Percentiles rank a stretch among this genome's conserved stretches.
phyloP scores from a whole-genome alignment of 2,888 invertebrate species.

The Endomychus coccineus region DNA sequence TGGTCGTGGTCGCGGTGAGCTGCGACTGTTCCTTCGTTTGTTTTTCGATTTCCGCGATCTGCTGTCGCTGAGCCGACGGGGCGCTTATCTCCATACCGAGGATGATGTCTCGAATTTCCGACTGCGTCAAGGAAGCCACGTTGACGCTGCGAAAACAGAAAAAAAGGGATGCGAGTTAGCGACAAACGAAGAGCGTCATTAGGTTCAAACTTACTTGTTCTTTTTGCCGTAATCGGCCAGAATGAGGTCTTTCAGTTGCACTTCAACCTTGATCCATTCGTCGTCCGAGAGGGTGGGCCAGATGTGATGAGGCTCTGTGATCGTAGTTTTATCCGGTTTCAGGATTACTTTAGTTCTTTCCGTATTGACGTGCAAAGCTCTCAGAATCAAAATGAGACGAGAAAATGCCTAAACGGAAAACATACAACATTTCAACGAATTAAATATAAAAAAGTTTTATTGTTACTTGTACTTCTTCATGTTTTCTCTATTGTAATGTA shows the following conservation, averaged over 20 bases:
- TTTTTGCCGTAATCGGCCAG: constrained; percentile 99
- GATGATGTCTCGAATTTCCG: constrained; percentile 98
- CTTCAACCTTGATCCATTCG: constrained; percentile 99
- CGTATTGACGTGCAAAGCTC: constrained; percentile 97
- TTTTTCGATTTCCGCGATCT: constrained; percentile 99
- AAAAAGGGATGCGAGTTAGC: neutral
- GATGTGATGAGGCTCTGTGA: constrained; percentile 98
- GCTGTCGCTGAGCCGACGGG: constrained; percentile 96
- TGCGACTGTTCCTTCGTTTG: constrained; percentile 99
- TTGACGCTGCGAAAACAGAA: constrained; percentile 63
- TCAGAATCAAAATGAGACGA: constrained; percentile 88
- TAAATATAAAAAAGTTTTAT: too few species aligned
- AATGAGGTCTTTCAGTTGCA: constrained; percentile 96
- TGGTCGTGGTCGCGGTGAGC: constrained; percentile 95
- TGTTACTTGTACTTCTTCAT: too few species aligned
- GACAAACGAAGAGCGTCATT: constrained; percentile 3
- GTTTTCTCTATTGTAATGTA: too few species aligned
- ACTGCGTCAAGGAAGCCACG: constrained; percentile 97
- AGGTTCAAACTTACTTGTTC: constrained; percentile 67
- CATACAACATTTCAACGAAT: too few species aligned
- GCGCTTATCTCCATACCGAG: constrained; percentile 99
- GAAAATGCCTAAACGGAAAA: constrained; percentile 90
- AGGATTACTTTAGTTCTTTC: constrained; percentile 97
- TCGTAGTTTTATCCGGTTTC: constrained; percentile 98
- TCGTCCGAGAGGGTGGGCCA: constrained; percentile 98